These are phyloP conservation scores for Callospermophilus lateralis DNA, from an alignment of 2,113 vertebrate species.

Conservation along the genomic window DNA sequence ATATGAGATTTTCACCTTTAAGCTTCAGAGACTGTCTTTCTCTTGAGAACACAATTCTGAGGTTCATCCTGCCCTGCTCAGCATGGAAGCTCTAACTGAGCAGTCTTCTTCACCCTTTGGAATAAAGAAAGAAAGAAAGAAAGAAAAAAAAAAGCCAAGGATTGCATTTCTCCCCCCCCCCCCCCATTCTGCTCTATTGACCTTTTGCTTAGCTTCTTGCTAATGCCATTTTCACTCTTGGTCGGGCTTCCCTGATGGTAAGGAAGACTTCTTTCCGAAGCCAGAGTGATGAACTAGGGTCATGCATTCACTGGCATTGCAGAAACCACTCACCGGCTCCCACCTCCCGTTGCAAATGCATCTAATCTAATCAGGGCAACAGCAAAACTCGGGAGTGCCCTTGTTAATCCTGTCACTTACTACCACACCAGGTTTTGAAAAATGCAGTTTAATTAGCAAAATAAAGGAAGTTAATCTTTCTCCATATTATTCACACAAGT, in stretches of 20 bases:
- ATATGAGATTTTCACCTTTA: not conserved
- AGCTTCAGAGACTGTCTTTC: not conserved
- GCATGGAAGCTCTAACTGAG: not conserved
- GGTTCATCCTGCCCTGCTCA: not conserved
- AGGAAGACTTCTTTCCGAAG: conserved; percentile 87
- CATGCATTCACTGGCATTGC: conserved; percentile 80
- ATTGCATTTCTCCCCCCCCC: conserved; percentile 41
- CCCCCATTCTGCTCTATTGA: conserved; percentile 83
- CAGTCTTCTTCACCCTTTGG: conserved; percentile 59
- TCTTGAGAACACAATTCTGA: not conserved
- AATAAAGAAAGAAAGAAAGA: conserved; percentile 56
- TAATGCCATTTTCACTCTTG: conserved; percentile 90
- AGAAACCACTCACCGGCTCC: conserved; percentile 86
- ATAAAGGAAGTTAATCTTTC: conserved; percentile 82
- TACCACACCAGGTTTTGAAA: conserved; percentile 84
- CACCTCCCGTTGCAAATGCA: conserved; percentile 83
- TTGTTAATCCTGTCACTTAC: conserved; percentile 86
- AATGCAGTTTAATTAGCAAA: conserved; percentile 88
- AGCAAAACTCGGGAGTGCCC: conserved; percentile 83
- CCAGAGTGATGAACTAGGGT: conserved; percentile 84
- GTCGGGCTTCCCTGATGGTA: conserved; percentile 85
- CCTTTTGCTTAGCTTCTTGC: conserved; percentile 87
- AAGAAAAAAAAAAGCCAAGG: conserved; percentile 29
- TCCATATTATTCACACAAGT: conserved; percentile 79
- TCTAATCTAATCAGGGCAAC: conserved; percentile 87